Evolutionary conservation across 2,888 invertebrate species (phyloP), one percentile per base, ranked within the genome.

Genomic region (Smittia aterrima): DNA sequence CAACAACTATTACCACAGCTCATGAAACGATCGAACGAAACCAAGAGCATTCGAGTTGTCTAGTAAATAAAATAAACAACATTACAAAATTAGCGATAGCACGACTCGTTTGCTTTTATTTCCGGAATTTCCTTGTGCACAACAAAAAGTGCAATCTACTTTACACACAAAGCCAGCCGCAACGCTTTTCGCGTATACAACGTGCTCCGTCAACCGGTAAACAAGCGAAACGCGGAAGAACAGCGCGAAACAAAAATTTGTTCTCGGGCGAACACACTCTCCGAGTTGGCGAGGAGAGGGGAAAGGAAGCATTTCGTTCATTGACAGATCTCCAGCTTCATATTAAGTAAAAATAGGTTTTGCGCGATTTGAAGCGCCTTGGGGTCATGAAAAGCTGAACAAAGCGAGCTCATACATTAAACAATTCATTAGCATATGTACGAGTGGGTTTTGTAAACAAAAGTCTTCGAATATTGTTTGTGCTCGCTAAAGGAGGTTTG

Each of bases 141-240:
- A 27, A 32, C 3, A 71, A 27, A 40, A 54, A 71, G 18, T 71
- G 70, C 70, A 66, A 24, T 53, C 53, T 68, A 18, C n/a, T 18
- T 20, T 68, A 11, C 25, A 32, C 53, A 71, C 20, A 71, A 47
- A 68, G 25, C n/a, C n/a, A 67, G 38, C 40, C 22, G 66, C 66
- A 16, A 58, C 24, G 9, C 20, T 9, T 62, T 24, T 27, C 7
- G 20, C 68, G 22, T 47, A 53, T 6, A 20, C 41, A 68, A 68
- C 54, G 70, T 71, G 32, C 53, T 53, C 3, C 18, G 24, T 18
- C 53, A 71, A 68, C 47, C 68, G 68, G 68, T 68, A 68, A 68
- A 68, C 22, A 68, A 47, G 68, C 68, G 70, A 71, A 71, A 71
- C 32, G 70, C 70, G 70, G 70, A 71, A 71, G 70, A 71, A 58